These are phyloP conservation scores for Ophion ventricosus DNA, from an alignment of 2,888 invertebrate species.

Conservation along the genomic window DNA sequence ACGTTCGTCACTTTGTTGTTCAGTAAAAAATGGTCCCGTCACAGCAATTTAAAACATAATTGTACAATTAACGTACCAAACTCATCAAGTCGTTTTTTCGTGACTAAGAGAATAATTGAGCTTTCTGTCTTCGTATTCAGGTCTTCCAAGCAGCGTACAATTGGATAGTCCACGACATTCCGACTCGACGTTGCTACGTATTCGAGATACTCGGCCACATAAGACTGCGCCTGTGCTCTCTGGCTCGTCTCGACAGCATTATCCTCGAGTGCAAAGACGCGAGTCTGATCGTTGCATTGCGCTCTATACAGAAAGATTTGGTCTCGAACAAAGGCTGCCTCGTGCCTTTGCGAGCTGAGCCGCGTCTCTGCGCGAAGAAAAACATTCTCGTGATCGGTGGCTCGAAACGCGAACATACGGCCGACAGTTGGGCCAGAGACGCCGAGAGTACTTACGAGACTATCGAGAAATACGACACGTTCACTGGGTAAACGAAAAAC, in stretches of 20 bases:
- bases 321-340: slow-evolving; percentile 90
- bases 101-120: neutral
- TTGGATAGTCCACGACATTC: slow-evolving; percentile 94
- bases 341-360: slow-evolving; percentile 90
- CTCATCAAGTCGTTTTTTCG: neutral
- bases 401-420: slow-evolving; percentile 90
- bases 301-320: slow-evolving; percentile 91
- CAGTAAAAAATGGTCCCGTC: too few species aligned
- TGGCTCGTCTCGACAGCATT: slow-evolving; percentile 90
- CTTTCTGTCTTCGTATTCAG: slow-evolving; percentile 79
- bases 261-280: slow-evolving; percentile 91
- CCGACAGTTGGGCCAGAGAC: slow-evolving; percentile 89
- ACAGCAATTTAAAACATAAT: too few species aligned
- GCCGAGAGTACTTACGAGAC: slow-evolving; percentile 93
- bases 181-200: slow-evolving; percentile 91
- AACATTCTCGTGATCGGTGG: slow-evolving; percentile 95
- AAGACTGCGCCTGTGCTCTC: slow-evolving; percentile 92
- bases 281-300: slow-evolving; percentile 91
- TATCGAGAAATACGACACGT: slow-evolving; percentile 93
- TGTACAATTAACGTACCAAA: neutral
- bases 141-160: slow-evolving; percentile 93
- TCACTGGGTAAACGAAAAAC: slow-evolving; percentile 85
- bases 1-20: too few species aligned
- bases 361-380: slow-evolving; percentile 93
- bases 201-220: slow-evolving; percentile 94